phyloP scores from a whole-genome alignment of 2,113 vertebrate genomes.

The Columba livia region DNA sequence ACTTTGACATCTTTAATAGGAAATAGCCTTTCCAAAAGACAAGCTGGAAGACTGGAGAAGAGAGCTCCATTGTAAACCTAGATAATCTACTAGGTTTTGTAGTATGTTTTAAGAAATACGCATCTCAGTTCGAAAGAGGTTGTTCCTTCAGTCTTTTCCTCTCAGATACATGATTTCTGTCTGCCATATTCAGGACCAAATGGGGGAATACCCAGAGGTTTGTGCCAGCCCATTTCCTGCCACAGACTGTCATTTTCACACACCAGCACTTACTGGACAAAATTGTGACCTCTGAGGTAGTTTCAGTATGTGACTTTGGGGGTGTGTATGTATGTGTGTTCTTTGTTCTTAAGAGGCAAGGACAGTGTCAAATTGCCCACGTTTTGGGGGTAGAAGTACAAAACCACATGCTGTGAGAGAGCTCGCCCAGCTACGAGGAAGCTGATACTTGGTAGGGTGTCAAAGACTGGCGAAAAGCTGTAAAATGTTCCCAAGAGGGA shows the following conservation, averaged over 20 bases:
- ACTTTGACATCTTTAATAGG: background rate
- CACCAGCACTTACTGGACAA: background rate
- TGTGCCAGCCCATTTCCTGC: background rate
- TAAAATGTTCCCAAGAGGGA: background rate
- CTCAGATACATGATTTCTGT: background rate
- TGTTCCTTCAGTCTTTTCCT: background rate
- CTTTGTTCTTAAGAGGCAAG: background rate
- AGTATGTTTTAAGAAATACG: background rate
- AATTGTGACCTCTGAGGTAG: background rate
- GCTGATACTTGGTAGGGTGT: background rate
- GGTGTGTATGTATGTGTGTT: background rate
- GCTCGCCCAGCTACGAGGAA: accelerated
- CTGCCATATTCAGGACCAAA: background rate
- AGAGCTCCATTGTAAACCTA: background rate
- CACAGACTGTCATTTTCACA: background rate
- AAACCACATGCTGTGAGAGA: background rate
- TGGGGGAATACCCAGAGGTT: background rate
- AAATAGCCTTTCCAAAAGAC: background rate
- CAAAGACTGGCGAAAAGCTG: background rate
- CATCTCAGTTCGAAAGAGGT: background rate
- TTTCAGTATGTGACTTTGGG: background rate
- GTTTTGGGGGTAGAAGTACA: background rate
- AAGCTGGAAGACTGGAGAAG: background rate
- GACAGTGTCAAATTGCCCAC: background rate
- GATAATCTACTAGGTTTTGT: background rate